Conservation (phyloP, 2,797 vertebrate genomes). For the Amniataba percoides region DNA sequence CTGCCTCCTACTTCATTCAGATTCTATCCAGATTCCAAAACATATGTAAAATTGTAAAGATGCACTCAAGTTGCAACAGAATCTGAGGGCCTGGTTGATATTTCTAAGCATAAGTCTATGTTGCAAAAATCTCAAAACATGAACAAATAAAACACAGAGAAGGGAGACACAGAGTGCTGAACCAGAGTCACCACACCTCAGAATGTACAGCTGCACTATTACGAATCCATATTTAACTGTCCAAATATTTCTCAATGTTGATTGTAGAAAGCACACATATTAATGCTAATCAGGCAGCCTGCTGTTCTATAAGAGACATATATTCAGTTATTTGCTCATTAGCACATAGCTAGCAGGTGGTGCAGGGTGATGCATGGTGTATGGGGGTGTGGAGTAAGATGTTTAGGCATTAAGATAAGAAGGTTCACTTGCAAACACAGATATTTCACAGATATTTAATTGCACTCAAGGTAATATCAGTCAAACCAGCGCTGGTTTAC, state of each 20-base stretch:
- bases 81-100: background rate
- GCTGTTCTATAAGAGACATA: background rate
- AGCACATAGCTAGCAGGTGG: background rate
- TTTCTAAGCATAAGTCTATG: background rate
- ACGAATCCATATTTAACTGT: conserved; percentile 8
- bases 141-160: background rate
- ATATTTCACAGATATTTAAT: too few relatives aligned
- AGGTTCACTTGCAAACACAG: too few relatives aligned
- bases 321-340: conserved; percentile 31
- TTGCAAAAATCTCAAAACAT: background rate
- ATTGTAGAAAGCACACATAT: conserved; percentile 12
- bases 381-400: background rate
- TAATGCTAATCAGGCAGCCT: conserved; percentile 2
- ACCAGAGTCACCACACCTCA: background rate
- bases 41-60: too few relatives aligned
- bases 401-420: background rate
- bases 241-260: conserved; percentile 19
- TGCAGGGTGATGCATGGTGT: background rate
- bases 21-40: background rate
- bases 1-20: background rate
- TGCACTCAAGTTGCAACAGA: background rate
- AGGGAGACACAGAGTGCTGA: background rate
- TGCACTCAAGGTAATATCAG: too few relatives aligned
- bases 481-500: too few relatives aligned
- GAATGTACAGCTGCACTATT: conserved; percentile 4